Evolutionary conservation across 2,113 vertebrate genomes (phyloP).

Genomic region (Vanacampus margaritifer): DNA sequence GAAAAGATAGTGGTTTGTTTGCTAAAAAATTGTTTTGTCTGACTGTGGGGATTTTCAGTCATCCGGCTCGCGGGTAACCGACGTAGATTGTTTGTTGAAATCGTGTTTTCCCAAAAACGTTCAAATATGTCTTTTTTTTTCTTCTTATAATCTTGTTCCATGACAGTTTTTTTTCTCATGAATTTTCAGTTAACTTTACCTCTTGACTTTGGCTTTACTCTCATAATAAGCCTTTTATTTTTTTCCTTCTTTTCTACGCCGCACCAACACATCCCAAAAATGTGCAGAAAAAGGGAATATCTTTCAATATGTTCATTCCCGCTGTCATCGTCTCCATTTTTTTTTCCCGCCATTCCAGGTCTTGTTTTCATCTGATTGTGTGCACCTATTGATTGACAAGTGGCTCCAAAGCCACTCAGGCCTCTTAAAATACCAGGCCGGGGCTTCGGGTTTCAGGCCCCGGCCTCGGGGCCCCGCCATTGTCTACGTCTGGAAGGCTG

Average conservation of each 20-base stretch:
- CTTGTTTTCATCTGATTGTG: constrained; percentile 67
- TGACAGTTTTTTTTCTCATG: background rate
- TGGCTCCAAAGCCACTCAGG: constrained; percentile 82
- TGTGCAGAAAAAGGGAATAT: constrained; percentile 31
- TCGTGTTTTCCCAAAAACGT: background rate
- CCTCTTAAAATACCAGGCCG: constrained; percentile 80
- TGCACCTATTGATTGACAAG: constrained; percentile 80
- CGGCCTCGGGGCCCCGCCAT: constrained; percentile 73
- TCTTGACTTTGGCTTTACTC: background rate
- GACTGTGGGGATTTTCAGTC: too few species aligned
- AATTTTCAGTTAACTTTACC: background rate
- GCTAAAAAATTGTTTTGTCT: too few species aligned
- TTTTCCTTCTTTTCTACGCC: background rate
- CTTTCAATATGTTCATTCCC: constrained; percentile 66
- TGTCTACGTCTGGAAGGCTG: constrained; percentile 72
- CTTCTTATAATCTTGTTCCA: background rate
- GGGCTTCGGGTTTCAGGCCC: constrained; percentile 77
- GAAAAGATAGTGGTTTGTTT: too few species aligned
- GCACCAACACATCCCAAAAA: constrained; percentile 13
- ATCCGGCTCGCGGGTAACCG: too few species aligned
- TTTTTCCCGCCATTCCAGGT: constrained; percentile 45
- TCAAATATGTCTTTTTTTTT: background rate
- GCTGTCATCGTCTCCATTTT: constrained; percentile 51
- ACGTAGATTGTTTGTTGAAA: background rate
- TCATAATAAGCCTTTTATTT: background rate